Conservation (phyloP, 92 coral and sea anemone genomes). For the Paramuricea clavata region DNA sequence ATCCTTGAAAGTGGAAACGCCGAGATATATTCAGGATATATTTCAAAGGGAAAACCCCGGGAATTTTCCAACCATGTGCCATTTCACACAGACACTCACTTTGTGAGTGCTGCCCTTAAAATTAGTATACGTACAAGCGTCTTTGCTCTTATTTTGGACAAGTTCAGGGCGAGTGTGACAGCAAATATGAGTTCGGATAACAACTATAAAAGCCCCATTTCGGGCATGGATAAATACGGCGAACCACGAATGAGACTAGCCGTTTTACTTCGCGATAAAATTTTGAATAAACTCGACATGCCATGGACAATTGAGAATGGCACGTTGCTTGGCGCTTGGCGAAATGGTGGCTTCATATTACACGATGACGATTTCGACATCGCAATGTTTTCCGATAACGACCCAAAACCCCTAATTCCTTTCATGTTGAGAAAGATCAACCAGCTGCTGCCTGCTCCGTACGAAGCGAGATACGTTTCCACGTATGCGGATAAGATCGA, state of each 20-base stretch:
- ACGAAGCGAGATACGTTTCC: background rate
- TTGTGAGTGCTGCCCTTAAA: too few relatives aligned
- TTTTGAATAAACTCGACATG: slow-evolving; percentile 28
- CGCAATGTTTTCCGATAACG: slow-evolving; percentile 58
- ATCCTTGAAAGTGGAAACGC: too few relatives aligned
- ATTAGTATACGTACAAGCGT: too few relatives aligned
- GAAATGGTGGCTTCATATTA: slow-evolving; percentile 59
- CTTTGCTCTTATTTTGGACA: too few relatives aligned
- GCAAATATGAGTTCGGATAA: background rate
- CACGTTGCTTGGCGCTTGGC: slow-evolving; percentile 63
- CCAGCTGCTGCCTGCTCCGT: background rate
- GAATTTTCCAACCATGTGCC: background rate
- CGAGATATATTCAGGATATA: too few relatives aligned
- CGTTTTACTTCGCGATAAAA: background rate
- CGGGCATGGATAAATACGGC: background rate
- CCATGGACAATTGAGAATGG: slow-evolving; percentile 58
- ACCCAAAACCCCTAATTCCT: background rate
- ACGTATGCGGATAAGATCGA: background rate
- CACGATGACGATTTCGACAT: slow-evolving; percentile 71
- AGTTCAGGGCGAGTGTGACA: background rate
- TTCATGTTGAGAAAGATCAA: background rate
- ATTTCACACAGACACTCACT: too few relatives aligned
- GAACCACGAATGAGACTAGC: background rate
- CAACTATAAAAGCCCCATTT: background rate
- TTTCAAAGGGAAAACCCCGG: background rate